Conservation (phyloP, 2,888 invertebrate species). For the Pollenia griseotomentosa region DNA sequence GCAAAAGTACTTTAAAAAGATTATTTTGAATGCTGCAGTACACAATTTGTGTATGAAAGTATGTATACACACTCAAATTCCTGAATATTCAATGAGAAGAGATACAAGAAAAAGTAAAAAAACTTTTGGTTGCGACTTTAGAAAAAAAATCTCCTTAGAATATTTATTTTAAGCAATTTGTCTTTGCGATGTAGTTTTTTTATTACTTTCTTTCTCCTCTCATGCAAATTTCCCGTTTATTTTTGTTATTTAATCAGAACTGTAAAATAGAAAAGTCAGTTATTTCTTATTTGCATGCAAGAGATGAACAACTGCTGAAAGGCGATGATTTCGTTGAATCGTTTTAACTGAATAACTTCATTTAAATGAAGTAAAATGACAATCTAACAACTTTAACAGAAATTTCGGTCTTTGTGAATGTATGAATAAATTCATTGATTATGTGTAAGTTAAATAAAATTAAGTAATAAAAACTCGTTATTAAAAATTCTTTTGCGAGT, state of each 20-base stretch:
- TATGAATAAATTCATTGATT: no score
- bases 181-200: slow-evolving; percentile 22
- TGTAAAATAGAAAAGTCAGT: slow-evolving; percentile 28
- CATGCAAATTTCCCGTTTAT: slow-evolving; percentile 1
- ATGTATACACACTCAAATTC: not conserved
- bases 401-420: no score
- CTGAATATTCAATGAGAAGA: slow-evolving; percentile 33
- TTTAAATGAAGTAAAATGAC: not conserved
- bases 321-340: slow-evolving; percentile 34
- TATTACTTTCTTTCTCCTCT: not conserved
- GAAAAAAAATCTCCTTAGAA: slow-evolving; percentile 21
- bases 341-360: not conserved
- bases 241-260: not conserved
- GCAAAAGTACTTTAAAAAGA: slow-evolving; percentile 33
- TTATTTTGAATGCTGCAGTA: not conserved
- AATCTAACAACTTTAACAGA: not conserved
- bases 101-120: not conserved
- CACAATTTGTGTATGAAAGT: not conserved
- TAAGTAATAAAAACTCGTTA: no score
- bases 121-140: slow-evolving; percentile 11
- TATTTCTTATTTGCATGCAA: slow-evolving; percentile 44
- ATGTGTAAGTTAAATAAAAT: no score
- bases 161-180: slow-evolving; percentile 36
- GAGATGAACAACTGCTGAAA: slow-evolving; percentile 34
- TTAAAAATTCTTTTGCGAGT: no score